These are phyloP conservation scores for Caenorhabditis imperialis DNA, from an alignment of 2,888 invertebrate species.

Conservation along the genomic window DNA sequence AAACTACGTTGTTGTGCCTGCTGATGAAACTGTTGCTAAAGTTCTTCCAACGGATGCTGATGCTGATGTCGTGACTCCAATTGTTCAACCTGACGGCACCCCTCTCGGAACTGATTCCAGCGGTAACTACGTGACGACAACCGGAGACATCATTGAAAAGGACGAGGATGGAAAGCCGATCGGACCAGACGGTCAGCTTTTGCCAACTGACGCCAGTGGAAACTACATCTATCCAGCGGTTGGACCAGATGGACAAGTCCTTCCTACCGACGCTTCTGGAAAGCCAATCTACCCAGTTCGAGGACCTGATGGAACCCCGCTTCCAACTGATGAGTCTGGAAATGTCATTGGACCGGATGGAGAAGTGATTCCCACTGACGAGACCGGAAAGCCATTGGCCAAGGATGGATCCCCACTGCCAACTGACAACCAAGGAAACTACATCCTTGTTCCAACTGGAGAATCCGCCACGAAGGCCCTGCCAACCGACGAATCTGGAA, in stretches of 20 bases:
- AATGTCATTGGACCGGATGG: conserved; percentile 56
- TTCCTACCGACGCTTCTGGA: conserved; percentile 37
- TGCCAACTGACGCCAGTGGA: too few species aligned
- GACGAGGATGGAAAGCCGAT: conserved; percentile 42
- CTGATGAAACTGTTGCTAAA: too few species aligned
- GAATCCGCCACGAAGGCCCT: conserved; percentile 30
- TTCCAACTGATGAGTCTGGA: conserved; percentile 42
- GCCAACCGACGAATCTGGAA: conserved; percentile 40
- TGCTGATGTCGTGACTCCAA: too few species aligned
- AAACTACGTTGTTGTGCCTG: too few species aligned
- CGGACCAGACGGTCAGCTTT: too few species aligned
- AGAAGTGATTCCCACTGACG: conserved; percentile 41
- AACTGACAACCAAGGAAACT: conserved; percentile 39
- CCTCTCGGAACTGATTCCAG: neutral
- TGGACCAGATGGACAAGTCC: conserved; percentile 4
- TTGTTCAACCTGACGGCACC: too few species aligned
- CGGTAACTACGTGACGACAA: conserved; percentile 47
- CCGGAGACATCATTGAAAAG: conserved; percentile 30
- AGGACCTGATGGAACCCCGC: conserved; percentile 53
- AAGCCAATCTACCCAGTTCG: conserved; percentile 27
- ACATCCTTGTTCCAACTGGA: conserved; percentile 8
- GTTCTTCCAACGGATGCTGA: too few species aligned
- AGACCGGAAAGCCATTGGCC: conserved; percentile 28
- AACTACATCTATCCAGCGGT: conserved; percentile 29
- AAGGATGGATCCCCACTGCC: conserved; percentile 26